Evolutionary conservation across 2,888 invertebrate species (phyloP).

Genomic region (Cecidostiba fungosa): DNA sequence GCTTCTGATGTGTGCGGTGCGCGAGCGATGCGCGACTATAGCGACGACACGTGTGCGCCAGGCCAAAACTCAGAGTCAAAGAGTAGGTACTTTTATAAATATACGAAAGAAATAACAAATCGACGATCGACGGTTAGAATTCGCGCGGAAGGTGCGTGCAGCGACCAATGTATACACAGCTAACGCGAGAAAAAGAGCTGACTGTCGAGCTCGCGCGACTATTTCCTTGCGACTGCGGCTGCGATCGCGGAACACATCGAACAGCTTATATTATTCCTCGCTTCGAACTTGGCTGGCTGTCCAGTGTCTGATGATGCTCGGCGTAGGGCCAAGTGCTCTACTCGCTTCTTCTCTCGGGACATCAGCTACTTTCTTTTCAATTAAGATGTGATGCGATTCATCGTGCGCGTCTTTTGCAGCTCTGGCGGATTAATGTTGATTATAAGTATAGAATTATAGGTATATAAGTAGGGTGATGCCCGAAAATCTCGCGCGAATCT

Average conservation of each 20-base stretch:
- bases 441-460: background rate
- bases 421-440: too few relatives aligned
- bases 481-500: background rate
- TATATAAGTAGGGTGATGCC: background rate
- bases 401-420: too few relatives aligned
- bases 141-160: too few relatives aligned
- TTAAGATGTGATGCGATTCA: background rate
- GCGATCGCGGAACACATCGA: background rate
- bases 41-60: conserved; percentile 2
- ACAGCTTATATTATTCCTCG: background rate
- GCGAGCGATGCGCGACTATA: background rate
- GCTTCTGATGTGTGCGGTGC: too few relatives aligned
- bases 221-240: background rate
- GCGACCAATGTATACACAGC: too few relatives aligned
- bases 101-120: background rate
- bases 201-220: background rate
- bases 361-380: background rate
- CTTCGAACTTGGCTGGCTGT: background rate
- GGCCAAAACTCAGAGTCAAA: background rate
- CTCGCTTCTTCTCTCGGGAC: too few relatives aligned
- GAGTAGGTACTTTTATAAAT: background rate
- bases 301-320: too few relatives aligned
- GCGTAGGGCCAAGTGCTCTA: too few relatives aligned
- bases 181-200: conserved; percentile 2
- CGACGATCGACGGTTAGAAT: too few relatives aligned